Conservation (phyloP, 1,140 invertebrate genomes). For the Micrasema longulum region DNA sequence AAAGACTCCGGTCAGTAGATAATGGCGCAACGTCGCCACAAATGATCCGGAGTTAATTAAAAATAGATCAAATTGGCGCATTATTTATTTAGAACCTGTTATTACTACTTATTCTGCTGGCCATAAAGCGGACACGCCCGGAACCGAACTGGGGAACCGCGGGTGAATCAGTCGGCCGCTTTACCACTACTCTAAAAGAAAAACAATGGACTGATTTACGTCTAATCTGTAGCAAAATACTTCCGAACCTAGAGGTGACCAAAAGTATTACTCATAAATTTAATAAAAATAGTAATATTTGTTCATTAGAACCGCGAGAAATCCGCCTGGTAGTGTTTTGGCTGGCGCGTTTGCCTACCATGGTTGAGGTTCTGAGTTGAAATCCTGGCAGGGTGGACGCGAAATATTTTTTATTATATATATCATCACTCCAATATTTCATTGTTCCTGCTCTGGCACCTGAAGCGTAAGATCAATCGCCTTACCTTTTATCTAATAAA, state of each 20-base stretch:
- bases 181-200: conserved; percentile 25
- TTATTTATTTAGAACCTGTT: conserved; percentile 49
- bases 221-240: neutral
- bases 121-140: conserved; percentile 19
- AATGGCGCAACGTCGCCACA: conserved; percentile 21
- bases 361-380: too few relatives aligned
- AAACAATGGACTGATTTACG: conserved; percentile 32
- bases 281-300: conserved; percentile 3
- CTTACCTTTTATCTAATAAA: too few relatives aligned
- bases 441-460: too few relatives aligned
- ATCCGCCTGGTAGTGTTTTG: too few relatives aligned
- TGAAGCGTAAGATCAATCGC: too few relatives aligned
- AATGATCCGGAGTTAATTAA: conserved; percentile 49
- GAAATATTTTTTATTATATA: too few relatives aligned
- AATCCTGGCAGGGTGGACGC: too few relatives aligned
- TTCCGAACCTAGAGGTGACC: neutral
- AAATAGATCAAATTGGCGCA: conserved; percentile 51
- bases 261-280: neutral
- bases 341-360: too few relatives aligned
- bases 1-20: conserved; percentile 4
- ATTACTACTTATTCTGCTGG: conserved; percentile 34
- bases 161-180: conserved; percentile 4
- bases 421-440: too few relatives aligned
- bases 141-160: neutral
- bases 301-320: too few relatives aligned